Percentiles rank a stretch among this genome's conserved stretches.
Evolutionary conservation across 1,140 invertebrate species (phyloP).

Genomic region (Stenopsyche tienmushanensis): DNA sequence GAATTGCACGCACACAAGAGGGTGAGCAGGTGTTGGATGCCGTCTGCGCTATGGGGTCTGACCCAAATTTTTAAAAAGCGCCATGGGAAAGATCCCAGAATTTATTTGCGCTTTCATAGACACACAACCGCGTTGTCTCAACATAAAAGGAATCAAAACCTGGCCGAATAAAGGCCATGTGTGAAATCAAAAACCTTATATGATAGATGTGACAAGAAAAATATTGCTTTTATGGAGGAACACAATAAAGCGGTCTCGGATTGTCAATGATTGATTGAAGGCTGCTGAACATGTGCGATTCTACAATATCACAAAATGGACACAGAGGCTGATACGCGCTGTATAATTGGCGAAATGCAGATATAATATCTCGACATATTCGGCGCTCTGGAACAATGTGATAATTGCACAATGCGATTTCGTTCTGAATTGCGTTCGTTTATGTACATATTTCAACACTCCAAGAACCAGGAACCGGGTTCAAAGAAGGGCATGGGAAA

Average conservation of each 20-base stretch:
- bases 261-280: too few relatives aligned
- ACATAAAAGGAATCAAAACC: background rate
- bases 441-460: too few relatives aligned
- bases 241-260: too few relatives aligned
- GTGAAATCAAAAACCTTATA: constrained; percentile 9
- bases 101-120: constrained; percentile 15
- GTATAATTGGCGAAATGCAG: too few relatives aligned
- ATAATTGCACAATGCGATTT: too few relatives aligned
- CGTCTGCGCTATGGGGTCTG: constrained; percentile 12
- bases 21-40: constrained; percentile 14
- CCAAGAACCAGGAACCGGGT: constrained; percentile 1
- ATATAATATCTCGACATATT: too few relatives aligned
- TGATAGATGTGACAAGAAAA: too few relatives aligned
- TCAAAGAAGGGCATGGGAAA: constrained; percentile 22
- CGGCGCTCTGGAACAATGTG: background rate
- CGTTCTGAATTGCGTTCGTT: too few relatives aligned
- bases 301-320: too few relatives aligned
- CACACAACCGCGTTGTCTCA: background rate
- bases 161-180: background rate
- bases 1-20: background rate
- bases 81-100: constrained; percentile 18
- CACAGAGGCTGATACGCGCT: too few relatives aligned
- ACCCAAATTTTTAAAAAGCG: constrained; percentile 9
- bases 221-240: too few relatives aligned
- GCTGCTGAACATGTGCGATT: too few relatives aligned